Evolutionary conservation across 2,888 invertebrate species (phyloP).

Genomic region (Tetragnatha montana): DNA sequence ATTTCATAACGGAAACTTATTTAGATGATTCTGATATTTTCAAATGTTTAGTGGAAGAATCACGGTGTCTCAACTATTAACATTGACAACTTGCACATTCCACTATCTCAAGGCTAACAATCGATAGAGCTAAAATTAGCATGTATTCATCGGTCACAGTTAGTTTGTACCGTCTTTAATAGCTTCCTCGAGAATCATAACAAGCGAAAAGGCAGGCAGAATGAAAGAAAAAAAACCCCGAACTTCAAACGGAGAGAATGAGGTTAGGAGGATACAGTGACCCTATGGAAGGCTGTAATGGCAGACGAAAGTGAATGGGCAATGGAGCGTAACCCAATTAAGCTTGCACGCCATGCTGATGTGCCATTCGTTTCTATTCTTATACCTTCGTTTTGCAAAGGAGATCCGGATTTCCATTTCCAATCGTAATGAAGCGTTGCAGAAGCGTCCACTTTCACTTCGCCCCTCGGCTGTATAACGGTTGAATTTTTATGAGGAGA

Average conservation of each 20-base stretch:
- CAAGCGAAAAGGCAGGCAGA: not conserved
- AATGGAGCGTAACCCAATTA: slow-evolving; percentile 37
- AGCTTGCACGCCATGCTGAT: slow-evolving; percentile 7
- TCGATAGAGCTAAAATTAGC: not conserved
- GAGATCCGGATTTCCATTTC: slow-evolving; percentile 1
- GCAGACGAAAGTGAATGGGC: slow-evolving; percentile 6
- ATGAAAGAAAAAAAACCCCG: not conserved
- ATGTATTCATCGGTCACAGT: not conserved
- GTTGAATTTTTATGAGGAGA: too few species aligned
- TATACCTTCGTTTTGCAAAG: slow-evolving; percentile 10
- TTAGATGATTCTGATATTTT: too few species aligned
- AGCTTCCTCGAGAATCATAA: not conserved
- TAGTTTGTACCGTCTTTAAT: not conserved
- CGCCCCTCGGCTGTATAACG: not conserved
- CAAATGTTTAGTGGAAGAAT: too few species aligned
- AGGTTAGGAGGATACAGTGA: slow-evolving; percentile 53
- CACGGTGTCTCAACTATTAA: too few species aligned
- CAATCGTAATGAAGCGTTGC: not conserved
- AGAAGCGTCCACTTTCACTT: slow-evolving; percentile 3
- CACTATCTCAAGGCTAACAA: not conserved
- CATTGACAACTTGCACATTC: too few species aligned
- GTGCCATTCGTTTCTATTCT: not conserved
- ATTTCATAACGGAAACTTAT: too few species aligned
- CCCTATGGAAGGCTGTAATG: slow-evolving; percentile 20
- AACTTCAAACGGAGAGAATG: slow-evolving; percentile 7